A percentile compares a stretch with the other conserved stretches of the same genome.
phyloP scores from a whole-genome alignment of 2,888 invertebrate genomes.

The Salpingus planirostris region DNA sequence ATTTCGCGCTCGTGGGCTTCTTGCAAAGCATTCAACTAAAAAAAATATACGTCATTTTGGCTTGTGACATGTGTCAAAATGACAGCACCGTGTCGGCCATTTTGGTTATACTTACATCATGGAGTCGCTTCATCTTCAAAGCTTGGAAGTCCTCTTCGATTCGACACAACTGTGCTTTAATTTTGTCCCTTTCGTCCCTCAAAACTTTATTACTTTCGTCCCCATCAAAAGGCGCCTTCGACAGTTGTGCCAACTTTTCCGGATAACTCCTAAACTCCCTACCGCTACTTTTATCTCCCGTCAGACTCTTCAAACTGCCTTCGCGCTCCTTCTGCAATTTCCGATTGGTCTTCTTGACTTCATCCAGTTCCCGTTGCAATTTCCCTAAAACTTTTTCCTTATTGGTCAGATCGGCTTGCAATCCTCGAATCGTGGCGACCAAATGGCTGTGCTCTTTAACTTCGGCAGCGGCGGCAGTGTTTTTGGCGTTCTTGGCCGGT shows the following conservation, averaged over 20 bases:
- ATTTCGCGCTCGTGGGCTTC: constrained; percentile 64
- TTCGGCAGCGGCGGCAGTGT: constrained; percentile 33
- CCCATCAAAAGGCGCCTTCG: constrained; percentile 36
- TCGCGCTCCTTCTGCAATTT: constrained; percentile 71
- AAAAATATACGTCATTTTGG: constrained; percentile 14
- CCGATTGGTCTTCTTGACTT: constrained; percentile 64
- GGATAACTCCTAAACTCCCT: constrained; percentile 34
- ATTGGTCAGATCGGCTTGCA: constrained; percentile 62
- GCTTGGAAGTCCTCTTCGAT: constrained; percentile 67
- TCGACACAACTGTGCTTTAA: constrained; percentile 47
- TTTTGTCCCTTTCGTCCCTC: constrained; percentile 52
- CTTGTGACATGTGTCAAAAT: neutral
- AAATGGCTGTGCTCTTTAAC: constrained; percentile 67
- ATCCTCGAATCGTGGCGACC: constrained; percentile 68
- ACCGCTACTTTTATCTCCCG: constrained; percentile 25
- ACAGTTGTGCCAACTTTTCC: constrained; percentile 32
- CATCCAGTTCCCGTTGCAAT: constrained; percentile 67
- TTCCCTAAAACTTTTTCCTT: constrained; percentile 66
- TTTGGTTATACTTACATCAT: constrained; percentile 68
- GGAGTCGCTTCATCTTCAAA: constrained; percentile 67
- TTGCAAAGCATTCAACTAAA: constrained; percentile 66
- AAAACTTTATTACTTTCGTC: constrained; percentile 44
- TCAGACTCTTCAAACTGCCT: constrained; percentile 43
- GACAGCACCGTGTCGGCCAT: too few species aligned
- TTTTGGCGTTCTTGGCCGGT: constrained; percentile 2